These are phyloP conservation scores for Hephaestus fuliginosus DNA, from an alignment of 2,797 vertebrate species.

Conservation along the genomic window DNA sequence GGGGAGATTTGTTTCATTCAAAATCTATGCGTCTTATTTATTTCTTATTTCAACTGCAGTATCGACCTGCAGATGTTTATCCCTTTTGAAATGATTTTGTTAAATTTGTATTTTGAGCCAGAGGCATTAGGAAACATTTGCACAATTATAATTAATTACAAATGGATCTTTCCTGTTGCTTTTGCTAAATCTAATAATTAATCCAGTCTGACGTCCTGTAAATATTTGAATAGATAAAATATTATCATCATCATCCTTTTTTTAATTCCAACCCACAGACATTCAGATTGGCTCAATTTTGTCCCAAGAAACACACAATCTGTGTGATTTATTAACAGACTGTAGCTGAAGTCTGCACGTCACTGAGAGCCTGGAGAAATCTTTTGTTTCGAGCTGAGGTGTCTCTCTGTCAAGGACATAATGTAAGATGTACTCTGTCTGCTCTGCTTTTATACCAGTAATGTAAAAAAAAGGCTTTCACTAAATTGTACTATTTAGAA, in stretches of 20 bases:
- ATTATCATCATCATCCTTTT: background rate
- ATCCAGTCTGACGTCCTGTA: background rate
- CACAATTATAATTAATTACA: conserved; percentile 1
- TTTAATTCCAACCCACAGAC: background rate
- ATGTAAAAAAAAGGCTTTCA: conserved; percentile 24
- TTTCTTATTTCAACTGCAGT: background rate
- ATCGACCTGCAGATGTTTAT: conserved; percentile 4
- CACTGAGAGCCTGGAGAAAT: conserved; percentile 11
- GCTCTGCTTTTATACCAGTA: conserved; percentile 21
- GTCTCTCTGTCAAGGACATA: conserved; percentile 40
- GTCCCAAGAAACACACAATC: background rate
- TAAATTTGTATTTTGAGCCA: conserved; percentile 17
- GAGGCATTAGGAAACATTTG: conserved; percentile 11
- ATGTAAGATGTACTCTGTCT: background rate
- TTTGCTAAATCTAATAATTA: conserved; percentile 9
- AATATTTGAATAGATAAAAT: background rate
- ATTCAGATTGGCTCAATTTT: background rate
- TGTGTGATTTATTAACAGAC: conserved; percentile 16
- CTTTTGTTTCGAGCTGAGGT: conserved; percentile 24
- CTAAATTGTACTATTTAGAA: conserved; percentile 17
- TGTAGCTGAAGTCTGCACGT: conserved; percentile 28
- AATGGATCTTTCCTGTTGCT: background rate
- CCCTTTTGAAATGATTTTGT: conserved; percentile 7
- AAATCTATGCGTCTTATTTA: conserved; percentile 10
- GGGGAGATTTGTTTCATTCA: conserved; percentile 23